These are phyloP conservation scores for Calyptommatus sinebrachiatus DNA, from an alignment of 2,113 vertebrate species.

Conservation along the genomic window DNA sequence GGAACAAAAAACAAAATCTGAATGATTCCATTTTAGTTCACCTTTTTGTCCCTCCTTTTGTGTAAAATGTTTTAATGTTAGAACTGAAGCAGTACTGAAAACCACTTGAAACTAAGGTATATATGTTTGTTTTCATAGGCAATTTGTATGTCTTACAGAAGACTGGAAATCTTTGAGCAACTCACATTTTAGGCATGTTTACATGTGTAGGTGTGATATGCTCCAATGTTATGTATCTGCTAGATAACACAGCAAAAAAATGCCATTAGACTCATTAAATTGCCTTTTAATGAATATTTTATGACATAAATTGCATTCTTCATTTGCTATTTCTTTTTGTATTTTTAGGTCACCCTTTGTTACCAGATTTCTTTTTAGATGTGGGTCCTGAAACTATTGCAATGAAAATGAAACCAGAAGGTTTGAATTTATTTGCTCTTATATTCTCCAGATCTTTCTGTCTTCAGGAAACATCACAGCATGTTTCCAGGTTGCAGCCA, in stretches of 20 bases:
- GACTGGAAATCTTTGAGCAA: not conserved
- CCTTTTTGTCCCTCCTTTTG: no score
- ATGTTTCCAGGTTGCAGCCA: not conserved
- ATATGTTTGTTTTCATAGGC: not conserved
- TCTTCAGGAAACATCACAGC: no score
- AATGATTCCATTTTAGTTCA: no score
- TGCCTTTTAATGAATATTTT: no score
- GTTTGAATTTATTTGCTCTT: constrained; percentile 60
- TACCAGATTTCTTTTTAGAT: constrained; percentile 96
- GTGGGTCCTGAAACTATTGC: constrained; percentile 62
- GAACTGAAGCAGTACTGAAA: not conserved
- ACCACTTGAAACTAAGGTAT: not conserved
- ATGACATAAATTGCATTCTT: not conserved
- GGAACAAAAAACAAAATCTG: no score
- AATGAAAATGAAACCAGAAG: constrained; percentile 69
- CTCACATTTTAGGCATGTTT: not conserved
- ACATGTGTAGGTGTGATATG: not conserved
- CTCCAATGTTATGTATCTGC: not conserved
- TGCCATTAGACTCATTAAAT: not conserved
- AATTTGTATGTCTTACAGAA: not conserved
- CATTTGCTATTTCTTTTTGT: constrained; percentile 33
- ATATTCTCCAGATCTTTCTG: not conserved
- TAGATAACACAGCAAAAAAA: not conserved
- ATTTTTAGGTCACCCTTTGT: constrained; percentile 82
- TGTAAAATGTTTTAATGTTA: no score